Percentiles rank a stretch among this genome's conserved stretches.
phyloP scores from a whole-genome alignment of 2,888 invertebrate species.

The Dione juno region DNA sequence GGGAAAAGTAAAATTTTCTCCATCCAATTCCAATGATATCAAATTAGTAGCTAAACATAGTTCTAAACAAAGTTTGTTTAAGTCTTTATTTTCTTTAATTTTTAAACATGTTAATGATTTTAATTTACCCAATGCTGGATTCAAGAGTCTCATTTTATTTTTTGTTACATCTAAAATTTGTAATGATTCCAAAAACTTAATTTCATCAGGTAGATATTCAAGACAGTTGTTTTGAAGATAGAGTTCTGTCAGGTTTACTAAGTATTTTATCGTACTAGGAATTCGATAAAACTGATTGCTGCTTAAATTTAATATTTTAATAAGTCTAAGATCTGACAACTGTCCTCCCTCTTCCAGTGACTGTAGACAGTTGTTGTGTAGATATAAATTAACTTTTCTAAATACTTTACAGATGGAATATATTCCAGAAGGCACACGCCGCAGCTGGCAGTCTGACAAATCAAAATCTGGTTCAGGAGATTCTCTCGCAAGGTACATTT shows the following conservation, averaged over 20 bases:
- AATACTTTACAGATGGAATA: constrained; percentile 92
- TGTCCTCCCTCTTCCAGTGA: constrained; percentile 88
- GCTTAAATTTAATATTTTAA: constrained; percentile 87
- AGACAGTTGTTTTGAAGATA: constrained; percentile 89
- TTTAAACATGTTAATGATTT: constrained; percentile 84
- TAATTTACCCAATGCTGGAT: constrained; percentile 85
- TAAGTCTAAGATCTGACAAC: constrained; percentile 86
- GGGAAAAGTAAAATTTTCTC: constrained; percentile 86
- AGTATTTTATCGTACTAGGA: constrained; percentile 85
- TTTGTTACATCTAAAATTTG: constrained; percentile 87
- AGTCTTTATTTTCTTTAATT: constrained; percentile 83
- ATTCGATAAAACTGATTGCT: constrained; percentile 86
- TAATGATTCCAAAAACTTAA: constrained; percentile 85
- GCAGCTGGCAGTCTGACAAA: constrained; percentile 89
- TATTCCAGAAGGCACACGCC: constrained; percentile 89
- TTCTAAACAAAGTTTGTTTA: constrained; percentile 85
- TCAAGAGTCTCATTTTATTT: constrained; percentile 86
- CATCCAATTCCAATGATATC: constrained; percentile 85
- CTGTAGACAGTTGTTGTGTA: constrained; percentile 87
- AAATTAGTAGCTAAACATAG: constrained; percentile 86
- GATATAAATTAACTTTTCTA: constrained; percentile 87
- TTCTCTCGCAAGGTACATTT: constrained; percentile 84
- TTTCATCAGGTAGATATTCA: constrained; percentile 86
- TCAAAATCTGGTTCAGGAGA: constrained; percentile 92
- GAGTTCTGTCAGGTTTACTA: constrained; percentile 88